Evolutionary conservation across 2,797 vertebrate species (phyloP), one percentile per base, ranked within the genome.

Genomic region (Meda fulgida): DNA sequence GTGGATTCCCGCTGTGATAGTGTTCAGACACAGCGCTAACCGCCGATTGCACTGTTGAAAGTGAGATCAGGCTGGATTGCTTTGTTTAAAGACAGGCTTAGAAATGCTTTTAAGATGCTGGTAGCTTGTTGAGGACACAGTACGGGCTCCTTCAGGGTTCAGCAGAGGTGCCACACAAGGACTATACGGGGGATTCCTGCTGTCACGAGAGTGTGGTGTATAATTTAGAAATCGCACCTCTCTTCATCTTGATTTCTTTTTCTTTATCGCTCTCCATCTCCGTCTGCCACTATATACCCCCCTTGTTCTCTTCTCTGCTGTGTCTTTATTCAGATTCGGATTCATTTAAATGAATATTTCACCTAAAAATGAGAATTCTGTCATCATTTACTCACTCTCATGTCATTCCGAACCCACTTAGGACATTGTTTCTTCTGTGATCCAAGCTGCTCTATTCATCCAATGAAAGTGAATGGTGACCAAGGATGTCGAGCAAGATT

Each of bases 161-260:
- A 55, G 46, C 48, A 14, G 36, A 71, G 51, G 67, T 29, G 34
- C 29, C 23, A 29, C 48, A 71, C 67, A 16, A 29, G 23, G 26
- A 72, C 63, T 10, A 43, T 43, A 16, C 5, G 13, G 80, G 66
- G 48, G 34, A 72, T 46, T 43, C 80, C 80, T 60, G 38, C 16
- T 34, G 43, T 43, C 31, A 29, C 16, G 3, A 53, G 71, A 46
- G 40, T 29, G 14, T 38, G 79, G 60, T 67, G 79, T 88, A 78
- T 63, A 13, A 80, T 83, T 76, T 82, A 66, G 53, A 65, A 29
- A 80, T 87, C 79, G n/a, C 85, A 85, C 70, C 69, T 78, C 29
- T 81, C 26, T 65, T 70, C 34, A 48, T 72, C 53, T 34, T 78
- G 34, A 43, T 51, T 53, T 86, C 43, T 75, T 31, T 84, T 16